Conservation (phyloP, 37 sponge, comb jelly and placozoan species). For the Axinella damicornis region DNA sequence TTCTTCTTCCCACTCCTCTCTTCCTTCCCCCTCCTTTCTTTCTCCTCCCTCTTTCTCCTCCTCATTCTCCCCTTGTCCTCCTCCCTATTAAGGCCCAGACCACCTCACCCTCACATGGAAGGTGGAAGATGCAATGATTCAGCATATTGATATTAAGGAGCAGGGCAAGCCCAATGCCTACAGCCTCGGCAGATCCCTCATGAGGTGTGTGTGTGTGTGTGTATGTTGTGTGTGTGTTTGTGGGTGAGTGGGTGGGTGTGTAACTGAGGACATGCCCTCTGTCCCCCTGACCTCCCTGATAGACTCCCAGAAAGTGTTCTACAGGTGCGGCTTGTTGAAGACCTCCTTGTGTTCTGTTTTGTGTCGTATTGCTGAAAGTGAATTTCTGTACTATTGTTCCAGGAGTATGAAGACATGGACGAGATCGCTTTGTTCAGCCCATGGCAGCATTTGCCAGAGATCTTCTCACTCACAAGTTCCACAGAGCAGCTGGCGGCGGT, state of each 20-base stretch:
- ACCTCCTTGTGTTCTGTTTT: too few relatives aligned
- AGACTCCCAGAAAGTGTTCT: too few relatives aligned
- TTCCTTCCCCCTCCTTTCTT: too few relatives aligned
- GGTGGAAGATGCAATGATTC: conserved; percentile 80
- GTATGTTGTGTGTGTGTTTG: neutral
- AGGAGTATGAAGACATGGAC: conserved; percentile 98
- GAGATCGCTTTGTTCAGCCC: conserved; percentile 95
- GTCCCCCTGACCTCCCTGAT: too few relatives aligned
- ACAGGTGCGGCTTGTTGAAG: too few relatives aligned
- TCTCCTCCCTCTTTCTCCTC: too few relatives aligned
- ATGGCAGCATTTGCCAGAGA: conserved; percentile 87
- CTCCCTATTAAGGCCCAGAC: conserved; percentile 68
- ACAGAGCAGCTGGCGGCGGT: conserved; percentile 65
- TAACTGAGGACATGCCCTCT: too few relatives aligned
- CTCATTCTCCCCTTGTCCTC: too few relatives aligned
- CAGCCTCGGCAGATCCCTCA: conserved; percentile 86
- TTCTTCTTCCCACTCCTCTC: too few relatives aligned
- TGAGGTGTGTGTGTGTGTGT: conserved; percentile 62
- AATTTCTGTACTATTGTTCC: neutral
- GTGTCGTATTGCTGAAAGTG: too few relatives aligned
- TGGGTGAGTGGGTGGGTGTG: too few relatives aligned
- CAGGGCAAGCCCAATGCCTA: conserved; percentile 88
- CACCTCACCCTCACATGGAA: conserved; percentile 95
- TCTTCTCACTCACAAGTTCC: conserved; percentile 79
- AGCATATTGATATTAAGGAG: conserved; percentile 95